phyloP scores from a whole-genome alignment of 1,140 invertebrate species.

The Scaptomyza hsui region DNA sequence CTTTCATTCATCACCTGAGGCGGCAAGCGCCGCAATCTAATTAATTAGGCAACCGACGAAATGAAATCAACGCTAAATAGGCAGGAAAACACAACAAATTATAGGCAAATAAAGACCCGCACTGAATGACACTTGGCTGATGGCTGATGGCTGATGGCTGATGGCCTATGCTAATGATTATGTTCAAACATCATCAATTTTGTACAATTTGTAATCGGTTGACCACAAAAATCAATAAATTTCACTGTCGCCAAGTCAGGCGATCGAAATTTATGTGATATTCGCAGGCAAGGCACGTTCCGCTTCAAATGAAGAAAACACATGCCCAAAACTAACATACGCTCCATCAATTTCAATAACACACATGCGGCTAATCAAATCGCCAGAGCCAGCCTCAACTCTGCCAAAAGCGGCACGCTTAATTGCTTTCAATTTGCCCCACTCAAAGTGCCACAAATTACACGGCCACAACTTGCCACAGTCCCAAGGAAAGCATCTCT shows the following conservation, averaged over 20 bases:
- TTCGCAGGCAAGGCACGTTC: conserved; percentile 39
- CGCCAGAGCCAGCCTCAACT: conserved; percentile 37
- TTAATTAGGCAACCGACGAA: conserved; percentile 52
- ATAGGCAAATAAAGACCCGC: conserved; percentile 29
- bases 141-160: neutral
- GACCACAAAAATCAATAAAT: conserved; percentile 53
- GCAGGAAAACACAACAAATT: conserved; percentile 43
- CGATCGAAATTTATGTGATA: conserved; percentile 50
- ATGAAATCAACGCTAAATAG: conserved; percentile 46
- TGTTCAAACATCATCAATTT: conserved; percentile 10
- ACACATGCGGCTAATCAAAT: conserved; percentile 62
- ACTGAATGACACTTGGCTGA: conserved; percentile 17
- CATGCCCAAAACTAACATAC: conserved; percentile 33
- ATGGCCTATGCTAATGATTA: conserved; percentile 15
- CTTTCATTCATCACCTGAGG: conserved; percentile 34
- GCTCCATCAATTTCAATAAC: conserved; percentile 73
- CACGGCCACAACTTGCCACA: conserved; percentile 31
- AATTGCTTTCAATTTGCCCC: conserved; percentile 76
- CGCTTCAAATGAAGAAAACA: conserved; percentile 5
- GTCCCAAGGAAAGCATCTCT: neutral
- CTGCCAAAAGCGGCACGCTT: conserved; percentile 59
- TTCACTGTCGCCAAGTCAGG: conserved; percentile 24
- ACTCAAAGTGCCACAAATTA: conserved; percentile 71
- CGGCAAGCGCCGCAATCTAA: conserved; percentile 50
- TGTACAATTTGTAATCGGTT: conserved; percentile 37